phyloP scores from a whole-genome alignment of 2,797 vertebrate genomes.

The Streptopelia turtur region DNA sequence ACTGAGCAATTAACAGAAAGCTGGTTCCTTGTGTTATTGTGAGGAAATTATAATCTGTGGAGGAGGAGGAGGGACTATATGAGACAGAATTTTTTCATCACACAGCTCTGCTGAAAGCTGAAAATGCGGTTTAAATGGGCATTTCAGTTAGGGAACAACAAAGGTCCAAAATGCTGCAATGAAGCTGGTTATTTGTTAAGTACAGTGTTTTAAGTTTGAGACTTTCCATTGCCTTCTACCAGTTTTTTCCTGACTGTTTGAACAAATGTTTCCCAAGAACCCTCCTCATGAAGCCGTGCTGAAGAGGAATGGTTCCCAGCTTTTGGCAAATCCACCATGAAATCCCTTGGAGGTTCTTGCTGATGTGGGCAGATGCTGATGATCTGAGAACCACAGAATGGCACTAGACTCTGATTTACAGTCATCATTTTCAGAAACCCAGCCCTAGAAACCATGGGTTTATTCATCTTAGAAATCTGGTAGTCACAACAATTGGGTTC shows the following conservation, averaged over 20 bases:
- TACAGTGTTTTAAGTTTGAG: neutral
- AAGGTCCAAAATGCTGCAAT: neutral
- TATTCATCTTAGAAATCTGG: neutral
- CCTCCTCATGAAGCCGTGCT: neutral
- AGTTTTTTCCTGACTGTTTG: neutral
- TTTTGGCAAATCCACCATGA: neutral
- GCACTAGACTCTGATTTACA: neutral
- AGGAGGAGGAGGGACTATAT: neutral
- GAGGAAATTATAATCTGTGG: slow-evolving; percentile 27
- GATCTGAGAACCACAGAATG: neutral
- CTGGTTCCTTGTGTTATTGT: slow-evolving; percentile 36
- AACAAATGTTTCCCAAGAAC: neutral
- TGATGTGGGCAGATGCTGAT: neutral
- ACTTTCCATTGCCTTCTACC: neutral
- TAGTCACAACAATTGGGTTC: neutral
- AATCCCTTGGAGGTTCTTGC: neutral
- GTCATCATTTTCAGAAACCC: neutral
- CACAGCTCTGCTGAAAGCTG: neutral
- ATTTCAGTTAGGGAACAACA: neutral
- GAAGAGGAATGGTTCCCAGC: neutral
- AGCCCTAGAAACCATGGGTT: neutral
- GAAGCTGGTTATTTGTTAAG: neutral
- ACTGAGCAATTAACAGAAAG: slow-evolving; percentile 59
- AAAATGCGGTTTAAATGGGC: slow-evolving; percentile 1
- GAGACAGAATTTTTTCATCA: slow-evolving; percentile 3